A percentile compares a stretch with the other conserved stretches of the same genome.
Evolutionary conservation across 2,113 vertebrate species (phyloP).

Genomic region (Corythornis vintsioides): DNA sequence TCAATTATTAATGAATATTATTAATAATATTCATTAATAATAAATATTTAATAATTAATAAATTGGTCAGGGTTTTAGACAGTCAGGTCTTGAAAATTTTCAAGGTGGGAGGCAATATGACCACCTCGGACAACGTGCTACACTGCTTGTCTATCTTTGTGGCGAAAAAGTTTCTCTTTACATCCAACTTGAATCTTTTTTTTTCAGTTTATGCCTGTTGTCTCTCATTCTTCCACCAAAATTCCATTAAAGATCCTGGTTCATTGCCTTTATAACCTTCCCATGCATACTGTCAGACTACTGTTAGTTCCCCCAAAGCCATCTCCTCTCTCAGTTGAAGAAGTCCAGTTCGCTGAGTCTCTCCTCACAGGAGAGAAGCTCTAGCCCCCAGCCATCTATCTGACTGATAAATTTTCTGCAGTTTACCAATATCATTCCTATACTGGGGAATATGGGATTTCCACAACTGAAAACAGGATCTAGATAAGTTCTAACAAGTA

Average conservation of each 20-base stretch:
- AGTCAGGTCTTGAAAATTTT: not conserved
- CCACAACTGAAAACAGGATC: not conserved
- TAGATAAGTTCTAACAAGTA: not conserved
- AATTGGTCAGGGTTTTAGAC: not conserved
- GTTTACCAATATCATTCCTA: not conserved
- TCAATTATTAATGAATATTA: too few species aligned
- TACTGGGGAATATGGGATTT: not conserved
- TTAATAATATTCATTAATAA: too few species aligned
- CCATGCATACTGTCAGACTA: not conserved
- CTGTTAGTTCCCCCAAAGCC: not conserved
- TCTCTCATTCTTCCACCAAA: not conserved
- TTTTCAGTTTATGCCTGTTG: not conserved
- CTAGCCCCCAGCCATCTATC: not conserved
- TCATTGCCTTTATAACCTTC: not conserved
- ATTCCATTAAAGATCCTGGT: not conserved
- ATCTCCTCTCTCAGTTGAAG: not conserved
- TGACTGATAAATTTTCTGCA: not conserved
- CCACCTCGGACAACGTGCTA: not conserved
- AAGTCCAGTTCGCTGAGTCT: not conserved
- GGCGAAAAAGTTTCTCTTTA: not conserved
- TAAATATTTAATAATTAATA: too few species aligned
- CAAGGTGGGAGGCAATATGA: not conserved
- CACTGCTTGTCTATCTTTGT: not conserved
- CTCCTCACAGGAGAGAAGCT: not conserved
- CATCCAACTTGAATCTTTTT: not conserved